These are phyloP conservation scores for Origma solitaria DNA, from an alignment of 2,113 vertebrate genomes.

Conservation along the genomic window DNA sequence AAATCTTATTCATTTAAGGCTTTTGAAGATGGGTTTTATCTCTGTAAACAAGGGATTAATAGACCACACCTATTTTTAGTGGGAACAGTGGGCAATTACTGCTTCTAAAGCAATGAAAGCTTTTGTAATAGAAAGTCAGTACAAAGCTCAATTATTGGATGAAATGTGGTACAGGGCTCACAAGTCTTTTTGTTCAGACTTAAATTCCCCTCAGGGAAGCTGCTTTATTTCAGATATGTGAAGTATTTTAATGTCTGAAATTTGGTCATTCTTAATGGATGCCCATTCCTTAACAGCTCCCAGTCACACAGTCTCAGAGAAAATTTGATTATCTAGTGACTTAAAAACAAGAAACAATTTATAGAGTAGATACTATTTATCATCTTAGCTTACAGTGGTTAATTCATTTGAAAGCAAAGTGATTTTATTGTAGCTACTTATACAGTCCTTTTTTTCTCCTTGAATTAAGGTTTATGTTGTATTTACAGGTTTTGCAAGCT, in stretches of 20 bases:
- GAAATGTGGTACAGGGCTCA: neutral
- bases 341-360: neutral
- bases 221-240: slow-evolving; percentile 18
- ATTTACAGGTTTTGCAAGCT: neutral
- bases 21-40: neutral
- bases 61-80: neutral
- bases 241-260: neutral
- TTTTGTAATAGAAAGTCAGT: neutral
- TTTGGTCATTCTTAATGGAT: neutral
- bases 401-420: slow-evolving; percentile 9
- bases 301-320: neutral
- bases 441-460: neutral
- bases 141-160: neutral
- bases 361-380: neutral
- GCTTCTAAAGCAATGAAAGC: neutral
- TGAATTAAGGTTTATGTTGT: neutral
- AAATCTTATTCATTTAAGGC: neutral
- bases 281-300: neutral
- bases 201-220: neutral
- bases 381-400: neutral
- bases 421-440: neutral
- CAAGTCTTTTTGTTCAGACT: neutral
- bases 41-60: neutral
- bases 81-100: neutral
- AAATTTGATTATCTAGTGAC: neutral